phyloP scores from a whole-genome alignment of 2,888 invertebrate species.

The Diabrotica balteata region DNA sequence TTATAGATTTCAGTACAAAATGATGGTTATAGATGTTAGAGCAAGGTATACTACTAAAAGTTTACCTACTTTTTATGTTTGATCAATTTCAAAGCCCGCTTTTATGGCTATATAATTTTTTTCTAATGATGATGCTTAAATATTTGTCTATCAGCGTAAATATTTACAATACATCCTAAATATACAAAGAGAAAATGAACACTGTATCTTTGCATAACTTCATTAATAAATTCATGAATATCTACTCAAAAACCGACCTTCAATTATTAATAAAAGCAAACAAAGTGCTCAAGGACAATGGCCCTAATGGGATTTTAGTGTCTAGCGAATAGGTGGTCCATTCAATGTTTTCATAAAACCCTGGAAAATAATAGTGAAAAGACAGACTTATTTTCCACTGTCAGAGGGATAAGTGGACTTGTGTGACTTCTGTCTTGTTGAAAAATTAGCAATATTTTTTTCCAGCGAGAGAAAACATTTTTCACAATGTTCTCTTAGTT shows the following conservation, averaged over 20 bases:
- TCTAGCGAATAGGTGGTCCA: conserved; percentile 22
- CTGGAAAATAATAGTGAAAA: conserved; percentile 20
- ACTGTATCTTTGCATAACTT: neutral
- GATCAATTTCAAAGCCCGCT: neutral
- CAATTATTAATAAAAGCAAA: conserved; percentile 11
- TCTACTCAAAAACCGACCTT: neutral
- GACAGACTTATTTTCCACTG: conserved; percentile 21
- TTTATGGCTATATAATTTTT: neutral
- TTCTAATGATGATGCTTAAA: too few relatives aligned
- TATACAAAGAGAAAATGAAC: neutral
- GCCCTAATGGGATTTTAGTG: conserved; percentile 24
- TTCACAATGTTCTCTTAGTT: conserved; percentile 12
- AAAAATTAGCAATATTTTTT: conserved; percentile 19
- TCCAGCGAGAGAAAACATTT: conserved; percentile 9
- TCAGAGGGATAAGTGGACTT: conserved; percentile 20
- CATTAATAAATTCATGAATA: neutral
- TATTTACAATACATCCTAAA: too few relatives aligned
- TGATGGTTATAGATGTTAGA: too few relatives aligned
- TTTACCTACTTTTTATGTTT: too few relatives aligned
- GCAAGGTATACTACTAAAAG: too few relatives aligned
- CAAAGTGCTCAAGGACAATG: conserved; percentile 16
- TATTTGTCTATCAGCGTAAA: too few relatives aligned
- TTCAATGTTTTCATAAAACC: conserved; percentile 23
- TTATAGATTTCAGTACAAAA: too few relatives aligned
- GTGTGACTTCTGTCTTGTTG: conserved; percentile 24